phyloP scores from a whole-genome alignment of 2,113 vertebrate species.

The Piaya cayana region DNA sequence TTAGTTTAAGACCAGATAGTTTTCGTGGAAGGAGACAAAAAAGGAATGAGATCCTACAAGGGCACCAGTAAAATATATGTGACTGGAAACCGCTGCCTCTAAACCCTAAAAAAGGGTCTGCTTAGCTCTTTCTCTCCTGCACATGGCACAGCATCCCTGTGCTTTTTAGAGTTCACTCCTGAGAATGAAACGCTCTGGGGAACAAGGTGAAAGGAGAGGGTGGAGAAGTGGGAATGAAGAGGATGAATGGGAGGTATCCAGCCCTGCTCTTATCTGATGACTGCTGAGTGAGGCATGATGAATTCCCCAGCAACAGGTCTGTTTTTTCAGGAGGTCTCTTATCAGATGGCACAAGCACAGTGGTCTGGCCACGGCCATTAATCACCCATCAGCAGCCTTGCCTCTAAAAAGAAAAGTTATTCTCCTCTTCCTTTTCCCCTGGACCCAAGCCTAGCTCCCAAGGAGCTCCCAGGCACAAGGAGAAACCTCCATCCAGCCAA shows the following conservation, averaged over 20 bases:
- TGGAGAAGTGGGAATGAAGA: slow-evolving; percentile 44
- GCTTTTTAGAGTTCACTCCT: slow-evolving; percentile 2
- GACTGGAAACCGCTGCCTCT: not conserved
- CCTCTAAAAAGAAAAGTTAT: not conserved
- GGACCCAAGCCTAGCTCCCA: not conserved
- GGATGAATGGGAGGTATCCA: slow-evolving; percentile 46
- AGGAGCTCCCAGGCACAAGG: not conserved
- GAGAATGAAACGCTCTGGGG: slow-evolving; percentile 41
- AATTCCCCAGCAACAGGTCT: slow-evolving; percentile 65
- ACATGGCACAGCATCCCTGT: not conserved
- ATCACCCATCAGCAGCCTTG: slow-evolving; percentile 19
- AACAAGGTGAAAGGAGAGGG: slow-evolving; percentile 58
- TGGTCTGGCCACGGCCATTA: slow-evolving; percentile 4
- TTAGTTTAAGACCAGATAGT: not conserved
- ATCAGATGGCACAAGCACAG: slow-evolving; percentile 61
- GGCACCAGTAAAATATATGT: not conserved
- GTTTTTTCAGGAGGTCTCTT: slow-evolving; percentile 65
- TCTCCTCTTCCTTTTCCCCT: not conserved
- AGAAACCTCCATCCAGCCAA: not conserved
- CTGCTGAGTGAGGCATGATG: slow-evolving; percentile 59
- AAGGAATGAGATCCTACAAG: not conserved
- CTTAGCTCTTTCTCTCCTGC: not conserved
- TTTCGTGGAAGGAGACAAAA: not conserved
- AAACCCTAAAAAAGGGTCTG: not conserved
- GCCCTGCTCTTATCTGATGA: slow-evolving; percentile 37